These are phyloP conservation scores for Macquaria ambigua DNA, from an alignment of 2,113 vertebrate species.

Conservation along the genomic window DNA sequence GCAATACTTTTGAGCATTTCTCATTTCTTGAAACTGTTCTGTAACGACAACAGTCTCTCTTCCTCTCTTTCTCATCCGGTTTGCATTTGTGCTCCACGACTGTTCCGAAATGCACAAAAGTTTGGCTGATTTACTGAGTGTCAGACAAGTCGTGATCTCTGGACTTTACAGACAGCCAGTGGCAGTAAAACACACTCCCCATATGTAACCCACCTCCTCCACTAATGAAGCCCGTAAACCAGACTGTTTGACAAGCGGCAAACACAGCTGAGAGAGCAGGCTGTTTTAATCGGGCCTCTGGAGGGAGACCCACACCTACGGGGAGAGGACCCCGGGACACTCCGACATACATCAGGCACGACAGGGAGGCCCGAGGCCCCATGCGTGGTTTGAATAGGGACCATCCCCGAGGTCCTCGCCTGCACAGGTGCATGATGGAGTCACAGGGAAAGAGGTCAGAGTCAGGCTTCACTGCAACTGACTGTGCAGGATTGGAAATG, in stretches of 20 bases:
- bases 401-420: conserved; percentile 56
- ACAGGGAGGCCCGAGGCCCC: conserved; percentile 70
- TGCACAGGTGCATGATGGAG: conserved; percentile 79
- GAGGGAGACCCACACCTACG: conserved; percentile 68
- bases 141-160: conserved; percentile 80
- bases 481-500: conserved; percentile 50
- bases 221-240: conserved; percentile 86
- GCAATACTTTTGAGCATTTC: neutral
- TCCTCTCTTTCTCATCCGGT: conserved; percentile 25
- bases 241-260: conserved; percentile 80
- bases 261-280: conserved; percentile 82
- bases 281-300: conserved; percentile 80
- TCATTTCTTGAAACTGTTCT: neutral
- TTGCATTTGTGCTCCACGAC: conserved; percentile 40
- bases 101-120: conserved; percentile 40
- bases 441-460: conserved; percentile 64
- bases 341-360: conserved; percentile 77
- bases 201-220: conserved; percentile 78
- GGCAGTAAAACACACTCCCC: conserved; percentile 85
- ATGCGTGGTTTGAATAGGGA: conserved; percentile 35
- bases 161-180: conserved; percentile 84
- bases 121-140: conserved; percentile 78
- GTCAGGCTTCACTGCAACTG: conserved; percentile 44
- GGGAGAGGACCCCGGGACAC: conserved; percentile 70
- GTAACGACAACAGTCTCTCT: neutral